phyloP scores from a whole-genome alignment of 2,797 vertebrate species.

The Myotis planiceps region DNA sequence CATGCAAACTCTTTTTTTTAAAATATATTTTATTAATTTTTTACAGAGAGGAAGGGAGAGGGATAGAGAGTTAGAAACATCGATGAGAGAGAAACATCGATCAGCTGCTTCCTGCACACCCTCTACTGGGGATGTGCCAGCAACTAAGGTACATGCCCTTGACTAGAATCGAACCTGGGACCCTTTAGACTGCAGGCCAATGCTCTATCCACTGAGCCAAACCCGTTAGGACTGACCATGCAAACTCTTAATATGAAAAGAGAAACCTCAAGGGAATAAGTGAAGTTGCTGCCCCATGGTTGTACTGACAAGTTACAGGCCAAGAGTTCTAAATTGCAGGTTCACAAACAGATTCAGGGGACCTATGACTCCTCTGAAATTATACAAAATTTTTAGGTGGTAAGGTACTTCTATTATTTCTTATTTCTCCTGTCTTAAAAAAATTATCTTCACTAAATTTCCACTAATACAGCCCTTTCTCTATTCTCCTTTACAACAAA shows the following conservation, averaged over 20 bases:
- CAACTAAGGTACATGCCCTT: too few species aligned
- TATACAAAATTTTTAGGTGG: not conserved
- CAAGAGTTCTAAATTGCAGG: not conserved
- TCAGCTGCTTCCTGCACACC: too few species aligned
- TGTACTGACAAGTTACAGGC: not conserved
- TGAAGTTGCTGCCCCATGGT: not conserved
- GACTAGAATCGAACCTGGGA: too few species aligned
- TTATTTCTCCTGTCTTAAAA: not conserved
- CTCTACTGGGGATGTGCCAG: too few species aligned
- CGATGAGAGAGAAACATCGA: too few species aligned
- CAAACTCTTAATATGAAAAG: not conserved
- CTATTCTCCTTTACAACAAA: not conserved
- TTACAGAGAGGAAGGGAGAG: too few species aligned
- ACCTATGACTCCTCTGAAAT: not conserved
- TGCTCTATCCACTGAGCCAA: too few species aligned
- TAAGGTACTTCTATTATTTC: not conserved
- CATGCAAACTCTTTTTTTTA: not conserved
- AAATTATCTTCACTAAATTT: not conserved
- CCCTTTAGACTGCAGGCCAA: too few species aligned
- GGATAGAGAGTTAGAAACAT: too few species aligned
- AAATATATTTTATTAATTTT: too few species aligned
- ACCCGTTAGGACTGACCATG: not conserved
- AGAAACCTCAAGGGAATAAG: not conserved
- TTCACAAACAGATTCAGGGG: not conserved
- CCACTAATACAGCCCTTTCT: not conserved